Conservation (phyloP, 1,140 invertebrate genomes). For the Rhyzopertha dominica region DNA sequence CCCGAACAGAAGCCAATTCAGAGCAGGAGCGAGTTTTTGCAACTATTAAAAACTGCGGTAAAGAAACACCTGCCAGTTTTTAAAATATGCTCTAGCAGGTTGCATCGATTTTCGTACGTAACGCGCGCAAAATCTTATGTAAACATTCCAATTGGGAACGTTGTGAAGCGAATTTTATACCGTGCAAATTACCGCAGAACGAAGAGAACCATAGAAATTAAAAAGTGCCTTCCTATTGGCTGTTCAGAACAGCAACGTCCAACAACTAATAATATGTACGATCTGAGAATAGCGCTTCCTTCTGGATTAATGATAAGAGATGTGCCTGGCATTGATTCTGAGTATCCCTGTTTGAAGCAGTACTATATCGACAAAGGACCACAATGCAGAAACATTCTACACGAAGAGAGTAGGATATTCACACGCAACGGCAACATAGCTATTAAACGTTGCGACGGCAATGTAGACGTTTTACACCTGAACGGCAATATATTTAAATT, state of each 20-base stretch:
- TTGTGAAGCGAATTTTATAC: neutral
- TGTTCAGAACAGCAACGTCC: neutral
- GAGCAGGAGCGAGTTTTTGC: neutral
- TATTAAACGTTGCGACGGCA: constrained; percentile 2
- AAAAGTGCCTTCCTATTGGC: constrained; percentile 3
- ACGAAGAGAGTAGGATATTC: constrained; percentile 1
- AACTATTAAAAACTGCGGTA: neutral
- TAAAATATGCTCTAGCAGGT: constrained; percentile 8
- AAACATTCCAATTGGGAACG: neutral
- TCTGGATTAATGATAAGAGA: constrained; percentile 1
- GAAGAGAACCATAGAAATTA: neutral
- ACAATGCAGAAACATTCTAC: neutral
- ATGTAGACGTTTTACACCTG: neutral
- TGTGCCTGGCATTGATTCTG: neutral
- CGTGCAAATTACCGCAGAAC: neutral
- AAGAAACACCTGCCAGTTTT: constrained; percentile 5
- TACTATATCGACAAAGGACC: constrained; percentile 2
- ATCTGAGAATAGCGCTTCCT: neutral
- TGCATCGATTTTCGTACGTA: constrained; percentile 1
- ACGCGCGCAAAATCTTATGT: constrained; percentile 3
- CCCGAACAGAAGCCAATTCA: neutral
- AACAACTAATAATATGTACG: neutral
- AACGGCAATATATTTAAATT: neutral
- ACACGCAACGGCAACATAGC: neutral
- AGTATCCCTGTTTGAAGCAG: neutral